These are phyloP conservation scores for Heliconius charithonia DNA, from an alignment of 2,888 invertebrate genomes.

Conservation along the genomic window DNA sequence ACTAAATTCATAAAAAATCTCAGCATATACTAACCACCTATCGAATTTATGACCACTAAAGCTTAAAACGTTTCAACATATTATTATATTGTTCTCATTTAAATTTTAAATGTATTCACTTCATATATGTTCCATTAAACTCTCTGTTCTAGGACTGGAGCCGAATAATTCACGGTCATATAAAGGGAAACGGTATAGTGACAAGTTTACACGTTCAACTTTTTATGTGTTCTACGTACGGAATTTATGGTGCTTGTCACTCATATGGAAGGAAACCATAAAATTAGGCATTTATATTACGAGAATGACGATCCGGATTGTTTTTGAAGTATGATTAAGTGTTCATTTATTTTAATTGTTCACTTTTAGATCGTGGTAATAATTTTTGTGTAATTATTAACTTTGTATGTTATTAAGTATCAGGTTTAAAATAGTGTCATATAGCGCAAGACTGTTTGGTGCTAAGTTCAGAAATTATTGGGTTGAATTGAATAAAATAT, in stretches of 20 bases:
- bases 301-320: slow-evolving; percentile 34
- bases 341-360: slow-evolving; percentile 29
- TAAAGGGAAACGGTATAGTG: slow-evolving; percentile 63
- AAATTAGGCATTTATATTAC: slow-evolving; percentile 59
- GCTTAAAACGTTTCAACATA: background rate
- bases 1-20: background rate
- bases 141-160: slow-evolving; percentile 54
- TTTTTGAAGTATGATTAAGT: slow-evolving; percentile 29
- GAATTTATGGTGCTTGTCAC: slow-evolving; percentile 75
- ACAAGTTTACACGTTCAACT: slow-evolving; percentile 67
- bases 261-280: slow-evolving; percentile 62
- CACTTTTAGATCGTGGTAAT: background rate
- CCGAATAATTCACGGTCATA: slow-evolving; percentile 71
- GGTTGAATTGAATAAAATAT: background rate
- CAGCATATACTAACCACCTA: background rate
- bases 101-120: background rate
- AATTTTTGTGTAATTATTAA: background rate
- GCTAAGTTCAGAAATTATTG: background rate
- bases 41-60: background rate
- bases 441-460: background rate
- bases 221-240: slow-evolving; percentile 72
- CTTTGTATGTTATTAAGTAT: background rate
- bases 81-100: background rate
- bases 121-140: slow-evolving; percentile 8
- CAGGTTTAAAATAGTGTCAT: background rate